Evolutionary conservation across 2,888 invertebrate genomes (phyloP), one percentile per base, ranked within the genome.

Genomic region (Heliconius erato): DNA sequence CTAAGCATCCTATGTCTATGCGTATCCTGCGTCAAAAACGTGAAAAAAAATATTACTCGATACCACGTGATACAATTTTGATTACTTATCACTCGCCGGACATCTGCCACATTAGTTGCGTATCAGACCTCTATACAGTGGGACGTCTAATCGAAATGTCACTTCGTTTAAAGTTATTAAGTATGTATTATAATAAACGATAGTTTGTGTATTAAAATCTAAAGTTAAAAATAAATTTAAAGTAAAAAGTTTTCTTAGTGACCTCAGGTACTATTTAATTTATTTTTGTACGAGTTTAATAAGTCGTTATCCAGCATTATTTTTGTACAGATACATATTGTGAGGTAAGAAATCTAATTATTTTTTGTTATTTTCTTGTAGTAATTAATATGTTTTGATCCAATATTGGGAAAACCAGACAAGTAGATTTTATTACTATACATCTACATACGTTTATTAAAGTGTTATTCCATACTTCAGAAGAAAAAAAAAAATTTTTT

Each of bases 41-140:
- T 3, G 4, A 44, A 44, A 49, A 72, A 72, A 44, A 63, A 63
- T n/a, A 63, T 12, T 16, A 6, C 7, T 28, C 16, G 28, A 71
- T n/a, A 72, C 44, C 72, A 72, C 72, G 72, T 72, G 72, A 9
- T 72, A 72, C 28, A 72, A 72, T 72, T 72, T 26, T 49, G 72
- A 72, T 72, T 72, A 72, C 44, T 72, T 72, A 72, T 72, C 72
- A 72, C 44, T 6, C 49, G 44, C 26, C 44, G 49, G 72, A 49
- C 72, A 72, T 16, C 16, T 26, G 72, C 49, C 26, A 49, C 26
- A 72, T 44, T 72, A 72, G 72, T 72, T 26, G 44, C 14, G 72
- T 26, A 49, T 16, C 7, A 28, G 72, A 5, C 72, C 44, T 72
- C 26, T 9, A n/a, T 16, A 49, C 49, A 72, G 44, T 26, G n/a